phyloP scores from a whole-genome alignment of 1,140 invertebrate genomes.

The Paraescarpia echinospica region DNA sequence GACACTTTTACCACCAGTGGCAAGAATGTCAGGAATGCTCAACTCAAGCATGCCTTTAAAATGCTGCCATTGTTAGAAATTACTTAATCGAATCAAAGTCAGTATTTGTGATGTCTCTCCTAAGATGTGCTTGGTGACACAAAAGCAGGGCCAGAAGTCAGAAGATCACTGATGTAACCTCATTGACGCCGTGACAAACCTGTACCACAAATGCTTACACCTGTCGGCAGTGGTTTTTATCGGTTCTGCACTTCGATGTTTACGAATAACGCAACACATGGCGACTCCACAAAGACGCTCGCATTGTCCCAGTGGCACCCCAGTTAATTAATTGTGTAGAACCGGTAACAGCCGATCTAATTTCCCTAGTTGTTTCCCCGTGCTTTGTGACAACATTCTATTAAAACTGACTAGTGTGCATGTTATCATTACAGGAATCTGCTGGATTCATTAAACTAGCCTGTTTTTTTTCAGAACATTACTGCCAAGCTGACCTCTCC shows the following conservation, averaged over 20 bases:
- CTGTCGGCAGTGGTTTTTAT: background rate
- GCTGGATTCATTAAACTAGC: too few relatives aligned
- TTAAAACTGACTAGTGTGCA: too few relatives aligned
- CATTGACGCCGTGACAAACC: too few relatives aligned
- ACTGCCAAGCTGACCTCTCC: too few relatives aligned
- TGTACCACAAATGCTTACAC: background rate
- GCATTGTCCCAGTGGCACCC: background rate
- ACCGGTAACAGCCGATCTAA: background rate
- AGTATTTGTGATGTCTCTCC: background rate
- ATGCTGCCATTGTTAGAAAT: background rate
- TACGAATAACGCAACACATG: background rate
- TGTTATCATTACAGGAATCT: too few relatives aligned
- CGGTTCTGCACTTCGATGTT: background rate
- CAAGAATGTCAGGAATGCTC: background rate
- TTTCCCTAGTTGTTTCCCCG: too few relatives aligned
- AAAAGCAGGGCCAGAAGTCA: background rate
- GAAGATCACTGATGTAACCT: background rate
- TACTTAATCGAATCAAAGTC: background rate
- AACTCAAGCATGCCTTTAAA: background rate
- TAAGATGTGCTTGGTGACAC: background rate
- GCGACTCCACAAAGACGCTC: background rate
- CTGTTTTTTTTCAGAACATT: too few relatives aligned
- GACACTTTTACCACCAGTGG: background rate
- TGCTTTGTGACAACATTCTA: too few relatives aligned
- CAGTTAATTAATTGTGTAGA: background rate